Base-by-base conservation (phyloP, 1,140 invertebrate species). In the Semibalanus balanoides region DNA sequence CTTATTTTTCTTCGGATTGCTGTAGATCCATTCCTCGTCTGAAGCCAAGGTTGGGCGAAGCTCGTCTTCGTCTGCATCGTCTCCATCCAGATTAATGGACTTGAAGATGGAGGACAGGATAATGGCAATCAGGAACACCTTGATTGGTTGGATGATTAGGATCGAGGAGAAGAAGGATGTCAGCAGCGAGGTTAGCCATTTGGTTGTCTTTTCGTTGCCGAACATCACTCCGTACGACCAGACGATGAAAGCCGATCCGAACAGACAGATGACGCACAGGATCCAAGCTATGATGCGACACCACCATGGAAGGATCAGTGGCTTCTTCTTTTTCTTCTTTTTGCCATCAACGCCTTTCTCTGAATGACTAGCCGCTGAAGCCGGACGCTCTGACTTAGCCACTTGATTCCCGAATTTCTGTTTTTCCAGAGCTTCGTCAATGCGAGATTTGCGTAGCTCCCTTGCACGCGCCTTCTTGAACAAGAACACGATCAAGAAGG, bases 111-210 rank as follows among this genome's bases (percentile, higher is more conserved):
- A 84, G 17, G 86, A 85, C 27, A 87, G 81, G 51, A 87, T 82
- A 30, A 85, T 83, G 5, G 86, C 85, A 3, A 86, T 81, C 30
- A 85, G 78, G 74, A 87, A 84, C 77, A 81, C 80, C 78, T 81
- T 81, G 0, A 80, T 0, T 28, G 80, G 79, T 51, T 81, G 75
- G 19, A 78, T 30, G 27, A 80, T 31, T 1, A 81, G 76, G 40
- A 88, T 81, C 22, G 85, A 86, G 35, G 84, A 82, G 78, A 88
- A 84, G 81, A 87, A 87, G 7, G 86, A 86, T 7, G 87, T 81
- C 76, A 87, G 75, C 78, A 87, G 82, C 0, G 86, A 86, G 0
- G 85, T 84, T 9, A 88, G 82, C 87, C 87, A 88, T 79, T 88
- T 86, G 74, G 83, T 83, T 74, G 85, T 85, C 77, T 87, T 87